A percentile compares a stretch with the other conserved stretches of the same genome.
phyloP scores from a whole-genome alignment of 2,113 vertebrate species.

The Stigmatopora nigra region DNA sequence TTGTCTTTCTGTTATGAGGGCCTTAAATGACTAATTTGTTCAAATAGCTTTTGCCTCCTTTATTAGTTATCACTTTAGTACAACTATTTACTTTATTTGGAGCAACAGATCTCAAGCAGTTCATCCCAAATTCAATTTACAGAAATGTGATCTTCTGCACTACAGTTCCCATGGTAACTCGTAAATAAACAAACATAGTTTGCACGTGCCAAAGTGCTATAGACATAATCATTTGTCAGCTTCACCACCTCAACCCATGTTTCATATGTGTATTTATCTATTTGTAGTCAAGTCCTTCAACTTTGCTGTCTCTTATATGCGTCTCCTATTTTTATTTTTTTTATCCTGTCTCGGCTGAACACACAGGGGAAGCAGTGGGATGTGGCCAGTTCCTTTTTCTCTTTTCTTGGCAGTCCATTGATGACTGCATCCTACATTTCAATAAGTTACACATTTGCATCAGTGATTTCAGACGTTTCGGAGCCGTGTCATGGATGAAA shows the following conservation, averaged over 20 bases:
- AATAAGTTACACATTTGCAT: not conserved
- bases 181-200: not conserved
- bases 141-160: not conserved
- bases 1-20: too few species aligned
- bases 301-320: conserved; percentile 24
- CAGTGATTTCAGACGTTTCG: conserved; percentile 1
- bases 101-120: too few species aligned
- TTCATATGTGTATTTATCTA: not conserved
- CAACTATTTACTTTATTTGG: not conserved
- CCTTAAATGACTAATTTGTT: too few species aligned
- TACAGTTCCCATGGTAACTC: not conserved
- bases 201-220: not conserved
- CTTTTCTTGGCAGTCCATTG: conserved; percentile 5
- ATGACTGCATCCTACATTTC: not conserved
- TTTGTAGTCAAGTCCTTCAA: not conserved
- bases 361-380: conserved; percentile 4
- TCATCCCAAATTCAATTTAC: not conserved
- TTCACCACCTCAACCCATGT: too few species aligned
- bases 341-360: conserved; percentile 17
- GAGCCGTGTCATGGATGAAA: conserved; percentile 6
- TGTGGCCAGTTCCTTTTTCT: conserved; percentile 27
- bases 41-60: too few species aligned
- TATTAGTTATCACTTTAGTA: not conserved
- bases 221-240: not conserved
- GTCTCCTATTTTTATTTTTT: conserved; percentile 24